Evolutionary conservation across 37 sponge, comb jelly and placozoan species (phyloP), one percentile per base, ranked within the genome.

Genomic region (Ianthella basta): DNA sequence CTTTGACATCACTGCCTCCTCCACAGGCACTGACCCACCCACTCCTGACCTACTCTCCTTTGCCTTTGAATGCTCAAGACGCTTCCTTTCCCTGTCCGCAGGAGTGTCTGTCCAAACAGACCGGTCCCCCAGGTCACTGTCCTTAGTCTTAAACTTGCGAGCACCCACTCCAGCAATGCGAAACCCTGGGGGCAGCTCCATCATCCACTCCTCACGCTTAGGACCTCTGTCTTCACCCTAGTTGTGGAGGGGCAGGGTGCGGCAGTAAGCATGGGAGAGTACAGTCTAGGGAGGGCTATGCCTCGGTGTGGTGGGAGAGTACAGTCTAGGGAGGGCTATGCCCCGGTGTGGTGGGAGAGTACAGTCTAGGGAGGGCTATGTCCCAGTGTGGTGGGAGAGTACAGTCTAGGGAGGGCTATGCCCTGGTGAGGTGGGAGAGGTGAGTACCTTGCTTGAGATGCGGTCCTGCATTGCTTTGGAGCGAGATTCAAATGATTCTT

Each of bases 81-180:
- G 66, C 75, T 86, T 90, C 56, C 67, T 90, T 32, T 79, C 73
- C 30, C 44, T 70, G 56, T 91, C 92, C 13, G 89, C 87, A 27
- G 95, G 95, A 0, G 89, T 88, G 72, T 91, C 87, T 33, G 95
- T 94, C 95, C 95, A 94, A 72, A 94, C 91, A 0, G 95, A 94
- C 53, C 87, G 60, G 81, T 94, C 95, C 55, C 92, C 95, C 18
- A 59, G 35, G 20, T 90, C 89, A 61, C 39, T 21, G 29, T 70
- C 63, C 0, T 30, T 67, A 14, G 84, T 88, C 21, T 89, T 83
- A 61, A 94, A 94, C 83, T 94, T 94, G 30, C 94, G 66, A n/a
- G 94, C 54, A 2, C 94, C 94, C 36, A 93, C 21, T 83, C 94
- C 94, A 64, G 82, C 44, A 67, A 88, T 50, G 53, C 80, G 86